A percentile compares a stretch with the other conserved stretches of the same genome.
These are phyloP conservation scores for Tinamus major DNA, from an alignment of 2,797 vertebrate species.

Conservation along the genomic window DNA sequence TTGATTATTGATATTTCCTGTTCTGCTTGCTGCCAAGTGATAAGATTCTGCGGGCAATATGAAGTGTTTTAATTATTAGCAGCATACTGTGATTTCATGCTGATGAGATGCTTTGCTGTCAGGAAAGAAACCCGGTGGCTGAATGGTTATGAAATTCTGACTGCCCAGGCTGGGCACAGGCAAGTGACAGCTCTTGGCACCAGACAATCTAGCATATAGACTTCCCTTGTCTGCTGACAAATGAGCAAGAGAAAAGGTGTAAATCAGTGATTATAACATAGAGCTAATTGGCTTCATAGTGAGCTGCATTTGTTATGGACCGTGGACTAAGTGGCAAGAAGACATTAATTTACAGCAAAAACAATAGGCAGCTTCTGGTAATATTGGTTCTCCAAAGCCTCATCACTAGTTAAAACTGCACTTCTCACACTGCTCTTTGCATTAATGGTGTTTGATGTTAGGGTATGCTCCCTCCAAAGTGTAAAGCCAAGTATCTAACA, in stretches of 20 bases:
- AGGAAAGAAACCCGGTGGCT: background rate
- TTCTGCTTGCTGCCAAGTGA: slow-evolving; percentile 12
- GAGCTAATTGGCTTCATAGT: background rate
- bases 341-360: background rate
- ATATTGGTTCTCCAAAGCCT: background rate
- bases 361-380: background rate
- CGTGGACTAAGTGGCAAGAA: background rate
- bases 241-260: background rate
- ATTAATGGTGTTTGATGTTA: background rate
- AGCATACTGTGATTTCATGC: background rate
- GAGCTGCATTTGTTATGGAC: background rate
- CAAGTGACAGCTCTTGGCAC: background rate
- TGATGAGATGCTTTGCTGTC: background rate
- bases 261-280: background rate
- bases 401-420: background rate
- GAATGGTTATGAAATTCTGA: background rate
- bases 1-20: slow-evolving; percentile 22
- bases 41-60: background rate
- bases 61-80: background rate
- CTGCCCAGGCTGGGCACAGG: background rate
- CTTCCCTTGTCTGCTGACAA: background rate
- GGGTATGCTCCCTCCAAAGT: background rate
- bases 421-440: background rate
- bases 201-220: background rate
- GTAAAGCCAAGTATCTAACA: background rate